Evolutionary conservation across 2,113 vertebrate species (phyloP), one percentile per base, ranked within the genome.

Genomic region (Acanthisitta chloris): DNA sequence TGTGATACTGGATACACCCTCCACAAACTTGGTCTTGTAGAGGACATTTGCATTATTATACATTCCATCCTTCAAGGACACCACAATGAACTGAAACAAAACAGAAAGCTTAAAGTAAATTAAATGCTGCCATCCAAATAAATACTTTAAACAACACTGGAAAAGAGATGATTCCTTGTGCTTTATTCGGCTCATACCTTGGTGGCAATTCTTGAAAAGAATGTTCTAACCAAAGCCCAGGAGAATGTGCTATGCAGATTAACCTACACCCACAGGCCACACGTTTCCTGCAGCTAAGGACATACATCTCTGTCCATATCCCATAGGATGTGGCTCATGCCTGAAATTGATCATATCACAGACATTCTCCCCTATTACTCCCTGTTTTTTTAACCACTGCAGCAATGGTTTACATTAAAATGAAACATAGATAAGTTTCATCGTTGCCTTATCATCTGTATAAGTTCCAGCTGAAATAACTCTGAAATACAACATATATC

Each of bases 51-150:
- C 99, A 3, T 99, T 99, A 97, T 97, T 99, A 97, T 99, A 99
- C 99, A 99, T 99, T 73, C 99, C 99, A n/a, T 99, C 99, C 96
- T 99, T 99, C 61, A 99, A 97, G 17, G 99, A 99, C 69, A 99
- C 99, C 45, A 99, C 99, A 92, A 99, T 98, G 76, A 99, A 99
- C 99, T 99, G 65, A 89, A 94, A 81, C n/a, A 64, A 96, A 92
- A 3, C 81, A 94, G 49, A 94, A 91, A 94, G 33, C 3, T 54
- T 49, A 12, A 72, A 9, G 36, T 93, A 38, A 94, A 62, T 20
- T 93, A 38, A 94, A 62, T 20, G 12, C 52, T 73, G 15, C 24
- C 25, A 33, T 73, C 26, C 42, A 49, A 81, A 52, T 54, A 65
- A 71, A 49, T 25, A 65, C 9, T 67, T 81, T 8, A 33, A 64